Base-by-base conservation (phyloP, 2,113 vertebrate species). In the Lophius piscatorius region DNA sequence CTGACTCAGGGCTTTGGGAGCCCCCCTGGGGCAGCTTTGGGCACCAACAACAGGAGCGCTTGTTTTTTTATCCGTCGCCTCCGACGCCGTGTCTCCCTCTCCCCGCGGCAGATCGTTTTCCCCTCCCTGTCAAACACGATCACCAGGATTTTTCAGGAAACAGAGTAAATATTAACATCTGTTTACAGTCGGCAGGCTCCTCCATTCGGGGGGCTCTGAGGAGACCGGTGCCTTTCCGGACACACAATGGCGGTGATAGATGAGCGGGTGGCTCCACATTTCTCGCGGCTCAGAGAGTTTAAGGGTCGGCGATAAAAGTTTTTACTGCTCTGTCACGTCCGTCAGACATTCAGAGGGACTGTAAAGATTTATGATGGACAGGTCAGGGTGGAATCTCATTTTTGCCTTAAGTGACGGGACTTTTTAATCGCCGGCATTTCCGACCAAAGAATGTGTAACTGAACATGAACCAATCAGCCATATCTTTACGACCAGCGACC, bases 41-140 rank as follows among this genome's bases (percentile, higher is more conserved):
- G 61, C 52, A 50, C 46, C 41, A 36, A 70, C 49, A 47, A 69
- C 49, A 47, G 42, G 49, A 72, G 44, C 21, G 2, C 50, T 75
- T 75, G 54, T 70, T 78, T 83, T 69, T 56, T n/a, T n/a, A n/a
- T n/a, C n/a, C n/a, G 49, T 55, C 61, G 52, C 69, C 40, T 67
- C 47, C 4, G 29, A 51, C 42, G 22, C 9, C 28, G 33, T 54
- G 44, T 29, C 47, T 63, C 17, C 21, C 41, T 74, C 64, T 50
- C 39, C 61, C 18, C 42, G 58, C 24, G 49, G 62, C 45, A 48
- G 64, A 72, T 62, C n/a, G 13, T 70, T 79, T 67, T 52, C 51
- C n/a, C n/a, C 60, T 75, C 34, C 36, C 39, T 73, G 78, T 81
- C 78, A 76, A 75, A 75, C 55, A 44, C 40, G 56, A 70, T 73